Conservation (phyloP, 2,797 vertebrate genomes). For the Avahi laniger region DNA sequence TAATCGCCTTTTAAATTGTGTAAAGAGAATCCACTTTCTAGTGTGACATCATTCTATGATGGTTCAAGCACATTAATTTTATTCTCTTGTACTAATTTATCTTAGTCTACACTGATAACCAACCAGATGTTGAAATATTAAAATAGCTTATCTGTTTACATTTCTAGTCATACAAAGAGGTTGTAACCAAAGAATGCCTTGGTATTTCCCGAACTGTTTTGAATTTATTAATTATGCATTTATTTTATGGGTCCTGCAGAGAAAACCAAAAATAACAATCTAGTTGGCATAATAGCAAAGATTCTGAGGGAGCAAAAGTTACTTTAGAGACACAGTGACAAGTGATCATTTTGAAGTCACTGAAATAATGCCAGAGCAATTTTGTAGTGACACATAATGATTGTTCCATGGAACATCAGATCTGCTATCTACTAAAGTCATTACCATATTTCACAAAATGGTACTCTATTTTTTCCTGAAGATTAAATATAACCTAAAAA, state of each 20-base stretch:
- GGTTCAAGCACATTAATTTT: slow-evolving; percentile 77
- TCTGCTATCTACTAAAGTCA: no score
- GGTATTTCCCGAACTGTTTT: not conserved
- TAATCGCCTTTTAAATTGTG: slow-evolving; percentile 80
- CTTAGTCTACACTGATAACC: slow-evolving; percentile 64
- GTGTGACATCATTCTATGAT: slow-evolving; percentile 79
- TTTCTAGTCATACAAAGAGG: not conserved
- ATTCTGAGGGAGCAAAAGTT: not conserved
- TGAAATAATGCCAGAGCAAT: not conserved
- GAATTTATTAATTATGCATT: not conserved
- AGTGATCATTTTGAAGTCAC: not conserved
- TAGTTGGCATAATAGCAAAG: not conserved
- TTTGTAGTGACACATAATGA: fast-evolving
- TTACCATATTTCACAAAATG: not conserved
- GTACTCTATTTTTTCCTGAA: not conserved
- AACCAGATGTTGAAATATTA: slow-evolving; percentile 41
- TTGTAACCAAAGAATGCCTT: not conserved
- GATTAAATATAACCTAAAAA: not conserved
- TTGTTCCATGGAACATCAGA: not conserved
- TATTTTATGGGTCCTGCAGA: not conserved
- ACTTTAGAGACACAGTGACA: not conserved
- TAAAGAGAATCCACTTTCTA: slow-evolving; percentile 70
- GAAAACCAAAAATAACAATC: not conserved
- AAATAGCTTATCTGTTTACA: not conserved
- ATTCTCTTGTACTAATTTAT: slow-evolving; percentile 67